Conservation (phyloP, 2,113 vertebrate genomes). For the Mustelus asterias region DNA sequence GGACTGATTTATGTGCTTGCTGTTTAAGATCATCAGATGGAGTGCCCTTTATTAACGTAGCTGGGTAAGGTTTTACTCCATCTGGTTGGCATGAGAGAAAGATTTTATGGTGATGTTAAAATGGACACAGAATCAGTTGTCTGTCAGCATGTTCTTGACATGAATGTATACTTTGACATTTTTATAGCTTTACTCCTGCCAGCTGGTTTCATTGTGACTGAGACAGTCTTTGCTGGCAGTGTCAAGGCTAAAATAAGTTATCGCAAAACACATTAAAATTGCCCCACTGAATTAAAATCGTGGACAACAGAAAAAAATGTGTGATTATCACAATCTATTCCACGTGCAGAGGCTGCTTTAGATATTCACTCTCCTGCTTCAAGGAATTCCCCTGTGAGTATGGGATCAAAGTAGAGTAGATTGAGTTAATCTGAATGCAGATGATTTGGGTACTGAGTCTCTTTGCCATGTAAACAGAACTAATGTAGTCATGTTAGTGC, state of each 20-base stretch:
- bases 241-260: not conserved
- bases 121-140: not conserved
- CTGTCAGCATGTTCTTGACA: conserved; percentile 15
- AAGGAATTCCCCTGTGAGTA: not conserved
- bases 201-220: not conserved
- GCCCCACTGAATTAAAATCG: not conserved
- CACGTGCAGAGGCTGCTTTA: not conserved
- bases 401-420: not conserved
- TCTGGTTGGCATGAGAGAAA: not conserved
- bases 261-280: not conserved
- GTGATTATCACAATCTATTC: not conserved
- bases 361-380: not conserved
- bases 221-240: not conserved
- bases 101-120: not conserved
- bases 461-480: not conserved
- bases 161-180: not conserved
- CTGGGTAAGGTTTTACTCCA: not conserved
- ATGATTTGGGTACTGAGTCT: not conserved
- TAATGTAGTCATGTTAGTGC: conserved; percentile 7
- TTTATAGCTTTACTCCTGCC: not conserved
- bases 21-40: not conserved
- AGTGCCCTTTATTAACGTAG: not conserved
- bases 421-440: not conserved
- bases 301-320: not conserved
- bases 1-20: not conserved